Percentiles rank a stretch among this genome's conserved stretches.
Conservation (phyloP, 2,888 invertebrate species). For the Drosophila seclusa region DNA sequence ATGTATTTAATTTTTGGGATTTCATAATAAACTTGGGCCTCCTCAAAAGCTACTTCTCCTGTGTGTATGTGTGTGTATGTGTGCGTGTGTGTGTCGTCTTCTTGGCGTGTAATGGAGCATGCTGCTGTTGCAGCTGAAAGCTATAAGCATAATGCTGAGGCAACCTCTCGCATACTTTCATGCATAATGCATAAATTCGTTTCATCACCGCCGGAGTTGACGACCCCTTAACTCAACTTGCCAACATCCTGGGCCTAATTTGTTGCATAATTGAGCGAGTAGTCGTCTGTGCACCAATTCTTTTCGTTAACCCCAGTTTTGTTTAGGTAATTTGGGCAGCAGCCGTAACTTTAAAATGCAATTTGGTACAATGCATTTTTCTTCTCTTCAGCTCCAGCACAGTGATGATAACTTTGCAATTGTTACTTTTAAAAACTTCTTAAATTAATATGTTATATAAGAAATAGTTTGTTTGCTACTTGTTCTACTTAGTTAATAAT, state of each 20-base stretch:
- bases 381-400: neutral
- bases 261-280: constrained; percentile 78
- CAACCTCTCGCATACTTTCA: constrained; percentile 61
- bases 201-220: constrained; percentile 61
- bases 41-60: constrained; percentile 20
- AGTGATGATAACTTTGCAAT: neutral
- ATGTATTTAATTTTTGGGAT: constrained; percentile 77
- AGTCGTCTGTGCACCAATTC: constrained; percentile 58
- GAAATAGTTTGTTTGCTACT: neutral
- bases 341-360: constrained; percentile 28
- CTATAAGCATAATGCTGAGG: constrained; percentile 35
- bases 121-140: constrained; percentile 54
- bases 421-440: neutral
- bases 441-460: neutral
- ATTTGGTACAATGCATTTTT: constrained; percentile 5
- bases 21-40: constrained; percentile 70
- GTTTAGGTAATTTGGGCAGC: constrained; percentile 46
- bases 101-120: constrained; percentile 75
- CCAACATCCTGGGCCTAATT: constrained; percentile 69
- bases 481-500: no score
- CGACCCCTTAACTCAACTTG: constrained; percentile 42
- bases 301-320: constrained; percentile 32
- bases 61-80: constrained; percentile 14
- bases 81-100: constrained; percentile 50
- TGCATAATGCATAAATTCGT: constrained; percentile 77